Base-by-base conservation (phyloP, 2,113 vertebrate species). In the Romanogobio albipinnatus region DNA sequence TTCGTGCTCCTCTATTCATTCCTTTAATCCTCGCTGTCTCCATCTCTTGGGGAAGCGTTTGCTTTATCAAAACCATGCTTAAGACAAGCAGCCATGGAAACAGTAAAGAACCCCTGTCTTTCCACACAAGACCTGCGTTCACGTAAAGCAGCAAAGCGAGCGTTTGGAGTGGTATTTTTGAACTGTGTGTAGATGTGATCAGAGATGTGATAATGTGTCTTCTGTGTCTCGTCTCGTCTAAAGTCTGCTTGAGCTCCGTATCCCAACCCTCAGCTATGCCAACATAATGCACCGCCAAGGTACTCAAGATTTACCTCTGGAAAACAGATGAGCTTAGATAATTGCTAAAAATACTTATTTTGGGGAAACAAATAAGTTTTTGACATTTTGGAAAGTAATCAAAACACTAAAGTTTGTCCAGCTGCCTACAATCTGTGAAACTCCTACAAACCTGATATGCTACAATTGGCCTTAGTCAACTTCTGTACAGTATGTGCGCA, bases 31-130 rank as follows among this genome's bases (percentile, higher is more conserved):
- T 83, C 70, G 47, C 66, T 45, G 13, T 58, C 75, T 83, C 49
- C 8, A 58, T 71, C 81, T 61, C 71, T 59, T 62, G 77, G 77
- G 84, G 59, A 74, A 61, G 33, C 56, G 19, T 80, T 80, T 13
- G 66, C 77, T 74, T 81, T 36, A 85, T 85, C 76, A 80, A 74
- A 85, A 73, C 26, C 71, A 49, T 43, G 19, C 68, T 85, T 70
- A 84, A 86, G 66, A 86, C 80, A 83, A 86, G 85, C 26, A 83
- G 83, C 81, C 81, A 83, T 83, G 75, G 81, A 86, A 86, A 86
- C 85, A 74, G 64, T 64, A 86, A 76, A 58, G 64, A 45, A 36
- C 71, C 17, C 24, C 33, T 1, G 17, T 77, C 29, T 53, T 76
- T 47, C 9, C 3, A 59, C 56, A 66, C 80, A 51, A 49, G 24